Evolutionary conservation across 2,113 vertebrate species (phyloP).

Genomic region (Elephantulus edwardii): DNA sequence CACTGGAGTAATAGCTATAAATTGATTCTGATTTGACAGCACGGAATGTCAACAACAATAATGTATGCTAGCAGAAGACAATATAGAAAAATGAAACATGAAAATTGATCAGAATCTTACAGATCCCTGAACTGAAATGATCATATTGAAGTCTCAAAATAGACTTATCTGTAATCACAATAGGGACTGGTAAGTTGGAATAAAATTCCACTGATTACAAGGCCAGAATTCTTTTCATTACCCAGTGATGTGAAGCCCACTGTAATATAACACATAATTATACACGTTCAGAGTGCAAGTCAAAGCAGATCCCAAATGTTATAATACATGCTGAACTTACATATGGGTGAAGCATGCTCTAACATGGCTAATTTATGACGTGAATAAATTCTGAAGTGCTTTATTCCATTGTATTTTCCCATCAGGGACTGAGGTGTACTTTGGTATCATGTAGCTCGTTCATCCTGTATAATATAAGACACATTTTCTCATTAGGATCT

Average conservation of each 20-base stretch:
- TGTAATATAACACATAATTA: slow-evolving; percentile 80
- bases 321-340: slow-evolving; percentile 75
- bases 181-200: slow-evolving; percentile 58
- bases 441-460: background rate
- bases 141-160: background rate
- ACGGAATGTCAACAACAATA: no score
- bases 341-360: slow-evolving; percentile 70
- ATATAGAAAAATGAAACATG: background rate
- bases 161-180: slow-evolving; percentile 49
- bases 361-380: slow-evolving; percentile 71
- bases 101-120: background rate
- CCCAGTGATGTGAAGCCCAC: slow-evolving; percentile 74
- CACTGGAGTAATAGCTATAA: no score
- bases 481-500: slow-evolving; percentile 33
- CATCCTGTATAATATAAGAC: slow-evolving; percentile 17
- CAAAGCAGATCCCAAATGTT: slow-evolving; percentile 74
- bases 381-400: slow-evolving; percentile 64
- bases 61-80: background rate
- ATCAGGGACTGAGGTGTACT: slow-evolving; percentile 14
- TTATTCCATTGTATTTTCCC: slow-evolving; percentile 63
- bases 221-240: slow-evolving; percentile 76
- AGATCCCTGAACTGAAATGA: slow-evolving; percentile 28
- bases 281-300: slow-evolving; percentile 74
- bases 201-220: slow-evolving; percentile 70
- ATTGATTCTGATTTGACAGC: no score